Percentiles rank a stretch among this genome's conserved stretches.
Evolutionary conservation across 2,113 vertebrate species (phyloP).

Genomic region (Trematomus loennbergii): DNA sequence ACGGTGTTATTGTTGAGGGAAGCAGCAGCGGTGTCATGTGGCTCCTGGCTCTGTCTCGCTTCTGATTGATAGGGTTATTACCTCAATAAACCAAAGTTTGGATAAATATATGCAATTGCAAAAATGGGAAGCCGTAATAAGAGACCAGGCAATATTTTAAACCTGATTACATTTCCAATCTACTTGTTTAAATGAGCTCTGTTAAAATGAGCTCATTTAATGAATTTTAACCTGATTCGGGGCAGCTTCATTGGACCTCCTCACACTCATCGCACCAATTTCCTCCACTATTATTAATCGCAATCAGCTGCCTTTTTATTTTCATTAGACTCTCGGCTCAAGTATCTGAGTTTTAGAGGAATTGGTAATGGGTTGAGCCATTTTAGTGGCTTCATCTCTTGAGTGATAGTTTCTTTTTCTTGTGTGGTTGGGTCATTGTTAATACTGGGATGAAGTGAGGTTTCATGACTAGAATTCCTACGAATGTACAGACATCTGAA

Average conservation of each 20-base stretch:
- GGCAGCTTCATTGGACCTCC: background rate
- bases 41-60: background rate
- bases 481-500: background rate
- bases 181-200: background rate
- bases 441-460: background rate
- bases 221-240: slow-evolving; percentile 2
- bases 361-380: background rate
- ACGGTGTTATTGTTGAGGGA: slow-evolving; percentile 49
- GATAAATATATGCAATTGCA: background rate
- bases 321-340: slow-evolving; percentile 12
- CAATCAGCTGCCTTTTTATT: slow-evolving; percentile 10
- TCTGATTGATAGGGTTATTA: background rate
- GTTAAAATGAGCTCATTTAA: background rate
- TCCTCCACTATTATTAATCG: slow-evolving; percentile 15
- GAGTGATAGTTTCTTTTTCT: background rate
- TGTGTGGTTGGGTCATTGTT: background rate
- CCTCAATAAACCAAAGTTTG: background rate
- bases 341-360: background rate
- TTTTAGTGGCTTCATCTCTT: slow-evolving; percentile 6
- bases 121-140: background rate
- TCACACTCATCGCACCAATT: background rate
- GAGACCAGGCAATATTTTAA: background rate
- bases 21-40: slow-evolving; percentile 23
- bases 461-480: background rate
- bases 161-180: background rate